Percentiles rank a stretch among this genome's conserved stretches.
phyloP scores from a whole-genome alignment of 2,797 vertebrate genomes.

The Sebastes reedi region DNA sequence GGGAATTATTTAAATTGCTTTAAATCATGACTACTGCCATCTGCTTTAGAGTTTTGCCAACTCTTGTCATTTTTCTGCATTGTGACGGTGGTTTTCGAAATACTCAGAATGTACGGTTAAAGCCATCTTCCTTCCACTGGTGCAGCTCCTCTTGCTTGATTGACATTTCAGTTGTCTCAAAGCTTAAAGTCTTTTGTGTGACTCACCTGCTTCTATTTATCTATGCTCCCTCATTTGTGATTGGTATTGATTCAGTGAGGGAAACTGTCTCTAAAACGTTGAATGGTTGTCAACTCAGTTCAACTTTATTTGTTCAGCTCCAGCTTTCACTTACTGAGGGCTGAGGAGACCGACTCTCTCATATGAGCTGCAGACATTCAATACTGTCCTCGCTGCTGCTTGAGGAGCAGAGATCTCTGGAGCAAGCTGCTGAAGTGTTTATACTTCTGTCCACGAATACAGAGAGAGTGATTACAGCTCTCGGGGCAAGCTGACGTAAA shows the following conservation, averaged over 20 bases:
- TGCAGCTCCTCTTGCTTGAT: neutral
- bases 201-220: slow-evolving; percentile 22
- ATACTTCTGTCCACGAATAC: slow-evolving; percentile 14
- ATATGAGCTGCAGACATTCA: neutral
- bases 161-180: neutral
- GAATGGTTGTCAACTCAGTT: slow-evolving; percentile 6
- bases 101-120: neutral
- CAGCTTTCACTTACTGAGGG: neutral
- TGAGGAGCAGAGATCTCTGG: neutral
- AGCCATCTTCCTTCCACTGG: neutral
- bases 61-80: neutral
- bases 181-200: neutral
- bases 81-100: neutral
- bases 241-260: neutral
- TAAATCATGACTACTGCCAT: slow-evolving; percentile 11
- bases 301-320: slow-evolving; percentile 12
- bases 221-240: neutral
- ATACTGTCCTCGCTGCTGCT: neutral
- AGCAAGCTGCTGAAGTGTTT: slow-evolving; percentile 51
- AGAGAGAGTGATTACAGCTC: slow-evolving; percentile 29
- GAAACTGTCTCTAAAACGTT: neutral
- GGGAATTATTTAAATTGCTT: slow-evolving; percentile 16
- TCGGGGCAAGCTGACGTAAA: slow-evolving; percentile 27
- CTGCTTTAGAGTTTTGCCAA: neutral
- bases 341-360: neutral